Evolutionary conservation across 2,888 invertebrate genomes (phyloP).

Genomic region (Hydropsyche betteni): DNA sequence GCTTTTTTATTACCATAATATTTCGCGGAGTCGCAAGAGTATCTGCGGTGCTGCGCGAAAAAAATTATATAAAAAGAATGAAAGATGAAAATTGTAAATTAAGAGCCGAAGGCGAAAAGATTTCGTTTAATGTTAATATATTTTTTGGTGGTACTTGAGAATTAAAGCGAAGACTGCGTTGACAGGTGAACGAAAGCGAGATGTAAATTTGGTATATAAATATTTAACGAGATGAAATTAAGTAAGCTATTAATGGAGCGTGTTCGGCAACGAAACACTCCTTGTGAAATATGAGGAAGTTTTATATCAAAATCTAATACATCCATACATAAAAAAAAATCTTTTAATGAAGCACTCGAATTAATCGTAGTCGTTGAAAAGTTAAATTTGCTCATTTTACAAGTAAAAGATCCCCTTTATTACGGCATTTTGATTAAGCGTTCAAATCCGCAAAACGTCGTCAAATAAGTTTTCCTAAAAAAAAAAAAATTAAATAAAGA

Average conservation of each 20-base stretch:
- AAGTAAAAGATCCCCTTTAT: too few species aligned
- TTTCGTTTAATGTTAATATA: conserved; percentile 49
- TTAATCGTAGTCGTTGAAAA: too few species aligned
- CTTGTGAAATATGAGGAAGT: too few species aligned
- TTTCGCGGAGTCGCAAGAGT: conserved; percentile 40
- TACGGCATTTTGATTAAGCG: background rate
- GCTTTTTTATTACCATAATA: conserved; percentile 46
- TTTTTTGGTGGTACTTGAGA: conserved; percentile 30
- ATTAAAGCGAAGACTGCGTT: conserved; percentile 45
- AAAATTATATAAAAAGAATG: background rate
- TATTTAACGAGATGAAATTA: conserved; percentile 34
- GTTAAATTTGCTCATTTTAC: too few species aligned
- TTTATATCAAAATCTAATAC: too few species aligned
- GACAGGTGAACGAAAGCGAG: conserved; percentile 45
- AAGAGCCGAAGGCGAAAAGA: conserved; percentile 45
- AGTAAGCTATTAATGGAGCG: conserved; percentile 34
- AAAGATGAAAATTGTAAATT: conserved; percentile 48
- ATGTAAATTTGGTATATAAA: conserved; percentile 40
- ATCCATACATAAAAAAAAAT: too few species aligned
- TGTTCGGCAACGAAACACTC: conserved; percentile 17
- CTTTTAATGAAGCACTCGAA: too few species aligned
- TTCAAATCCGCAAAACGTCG: conserved; percentile 4
- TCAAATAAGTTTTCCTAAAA: background rate
- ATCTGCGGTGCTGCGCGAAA: conserved; percentile 25
- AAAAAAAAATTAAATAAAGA: conserved; percentile 6